Conservation (phyloP, 2,113 vertebrate species). For the Electrona antarctica region DNA sequence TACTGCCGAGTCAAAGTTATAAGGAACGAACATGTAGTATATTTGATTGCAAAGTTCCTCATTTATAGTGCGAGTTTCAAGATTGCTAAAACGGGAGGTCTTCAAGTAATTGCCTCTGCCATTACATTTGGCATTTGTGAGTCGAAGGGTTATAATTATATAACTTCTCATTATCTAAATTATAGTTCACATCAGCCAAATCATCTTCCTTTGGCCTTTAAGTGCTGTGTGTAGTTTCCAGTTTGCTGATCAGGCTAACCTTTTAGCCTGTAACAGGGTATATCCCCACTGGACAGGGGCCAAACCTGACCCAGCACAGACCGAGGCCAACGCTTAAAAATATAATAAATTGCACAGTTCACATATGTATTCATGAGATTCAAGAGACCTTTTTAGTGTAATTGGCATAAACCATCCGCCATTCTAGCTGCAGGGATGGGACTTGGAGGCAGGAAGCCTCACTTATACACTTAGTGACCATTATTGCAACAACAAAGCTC, state of each 20-base stretch:
- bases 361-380: not conserved
- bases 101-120: constrained; percentile 7
- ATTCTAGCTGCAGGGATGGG: not conserved
- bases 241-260: constrained; percentile 18
- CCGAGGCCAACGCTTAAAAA: not conserved
- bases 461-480: constrained; percentile 9
- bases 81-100: not conserved
- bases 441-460: not conserved
- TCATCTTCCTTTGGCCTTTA: constrained; percentile 14
- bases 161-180: constrained; percentile 8
- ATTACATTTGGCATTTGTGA: constrained; percentile 28
- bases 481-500: constrained; percentile 10
- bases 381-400: constrained; percentile 5
- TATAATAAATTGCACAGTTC: not conserved
- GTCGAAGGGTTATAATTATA: constrained; percentile 5
- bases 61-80: constrained; percentile 7
- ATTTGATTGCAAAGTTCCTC: constrained; percentile 47
- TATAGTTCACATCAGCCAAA: constrained; percentile 11
- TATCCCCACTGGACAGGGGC: not conserved
- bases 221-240: constrained; percentile 18
- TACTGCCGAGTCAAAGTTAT: constrained; percentile 35
- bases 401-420: constrained; percentile 4
- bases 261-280: constrained; percentile 12
- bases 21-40: constrained; percentile 22
- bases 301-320: not conserved